Percentiles rank a stretch among this genome's conserved stretches.
Evolutionary conservation across 2,797 vertebrate species (phyloP).

Genomic region (Vespertilio murinus): DNA sequence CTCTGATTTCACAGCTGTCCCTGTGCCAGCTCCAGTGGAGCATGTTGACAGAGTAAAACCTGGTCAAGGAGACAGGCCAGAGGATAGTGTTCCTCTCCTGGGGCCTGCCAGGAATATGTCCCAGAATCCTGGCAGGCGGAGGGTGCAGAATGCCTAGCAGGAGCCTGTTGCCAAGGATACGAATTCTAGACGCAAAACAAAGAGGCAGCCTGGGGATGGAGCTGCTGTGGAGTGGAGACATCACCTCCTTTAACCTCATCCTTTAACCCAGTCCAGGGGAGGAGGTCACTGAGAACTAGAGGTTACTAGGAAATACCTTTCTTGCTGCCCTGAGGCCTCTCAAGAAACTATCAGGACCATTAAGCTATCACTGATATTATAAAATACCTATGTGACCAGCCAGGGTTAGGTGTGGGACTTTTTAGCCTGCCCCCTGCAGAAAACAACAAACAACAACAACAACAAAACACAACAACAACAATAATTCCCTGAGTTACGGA

Average conservation of each 20-base stretch:
- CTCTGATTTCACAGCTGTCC: neutral
- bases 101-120: conserved; percentile 46
- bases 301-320: neutral
- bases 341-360: neutral
- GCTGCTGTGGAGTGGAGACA: neutral
- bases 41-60: neutral
- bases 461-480: conserved; percentile 7
- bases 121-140: conserved; percentile 28
- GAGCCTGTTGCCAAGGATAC: conserved; percentile 50
- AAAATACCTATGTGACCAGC: neutral
- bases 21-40: neutral
- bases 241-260: neutral
- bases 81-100: neutral
- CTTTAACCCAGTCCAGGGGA: neutral
- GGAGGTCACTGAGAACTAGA: neutral
- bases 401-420: neutral
- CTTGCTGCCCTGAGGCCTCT: neutral
- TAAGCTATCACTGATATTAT: neutral
- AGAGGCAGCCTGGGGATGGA: neutral
- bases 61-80: neutral
- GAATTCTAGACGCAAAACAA: conserved; percentile 61
- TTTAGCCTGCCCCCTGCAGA: neutral
- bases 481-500: neutral
- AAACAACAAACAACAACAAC: no score
- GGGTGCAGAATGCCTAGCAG: neutral